Evolutionary conservation across 2,113 vertebrate genomes (phyloP).

Genomic region (Salvelinus sp.): DNA sequence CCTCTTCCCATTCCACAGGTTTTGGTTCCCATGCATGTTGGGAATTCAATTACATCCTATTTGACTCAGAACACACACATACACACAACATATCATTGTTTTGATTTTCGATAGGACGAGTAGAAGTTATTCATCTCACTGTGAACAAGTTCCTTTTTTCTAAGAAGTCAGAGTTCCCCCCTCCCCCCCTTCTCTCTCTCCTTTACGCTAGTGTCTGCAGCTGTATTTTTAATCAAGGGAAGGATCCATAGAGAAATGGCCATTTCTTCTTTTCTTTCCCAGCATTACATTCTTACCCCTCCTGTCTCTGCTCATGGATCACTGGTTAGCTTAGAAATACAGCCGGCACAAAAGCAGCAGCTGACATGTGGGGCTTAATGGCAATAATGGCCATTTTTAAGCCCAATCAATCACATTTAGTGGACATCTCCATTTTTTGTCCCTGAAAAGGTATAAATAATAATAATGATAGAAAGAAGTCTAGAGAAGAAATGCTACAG

Average conservation of each 20-base stretch:
- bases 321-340: constrained; percentile 99
- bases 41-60: constrained; percentile 33
- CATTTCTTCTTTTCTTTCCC: constrained; percentile 76
- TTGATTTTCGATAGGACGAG: constrained; percentile 43
- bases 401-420: constrained; percentile 99
- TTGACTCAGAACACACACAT: constrained; percentile 38
- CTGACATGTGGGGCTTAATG: constrained; percentile 95
- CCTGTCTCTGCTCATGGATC: constrained; percentile 95
- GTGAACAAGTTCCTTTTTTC: constrained; percentile 51
- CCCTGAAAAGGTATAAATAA: constrained; percentile 99
- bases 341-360: constrained; percentile 90
- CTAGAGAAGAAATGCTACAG: constrained; percentile 78
- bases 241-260: constrained; percentile 90
- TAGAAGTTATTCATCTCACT: constrained; percentile 67
- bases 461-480: constrained; percentile 81
- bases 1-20: constrained; percentile 55
- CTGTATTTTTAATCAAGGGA: constrained; percentile 93
- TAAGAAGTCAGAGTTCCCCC: constrained; percentile 41
- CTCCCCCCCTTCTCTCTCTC: constrained; percentile 56
- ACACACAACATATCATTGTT: constrained; percentile 37
- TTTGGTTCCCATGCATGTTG: constrained; percentile 56
- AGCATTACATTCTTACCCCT: constrained; percentile 91
- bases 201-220: constrained; percentile 79
- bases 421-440: constrained; percentile 98
- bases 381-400: constrained; percentile 99